Evolutionary conservation across 2,797 vertebrate species (phyloP).

Genomic region (Enteromius fasciolatus): DNA sequence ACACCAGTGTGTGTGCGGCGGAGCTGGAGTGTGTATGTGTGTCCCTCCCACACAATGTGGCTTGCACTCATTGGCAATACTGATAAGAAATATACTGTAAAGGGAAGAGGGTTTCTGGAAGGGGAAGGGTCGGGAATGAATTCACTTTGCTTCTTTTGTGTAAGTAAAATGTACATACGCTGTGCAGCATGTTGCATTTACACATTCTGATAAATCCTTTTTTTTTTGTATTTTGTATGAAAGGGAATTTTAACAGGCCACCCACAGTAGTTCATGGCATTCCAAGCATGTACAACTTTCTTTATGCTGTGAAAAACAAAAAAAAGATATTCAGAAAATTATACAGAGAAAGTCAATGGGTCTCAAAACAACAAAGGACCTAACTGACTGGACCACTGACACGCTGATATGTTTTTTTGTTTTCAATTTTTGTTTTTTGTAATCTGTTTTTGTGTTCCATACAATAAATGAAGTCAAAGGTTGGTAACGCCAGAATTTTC

Average conservation of each 20-base stretch:
- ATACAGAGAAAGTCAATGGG: neutral
- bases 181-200: neutral
- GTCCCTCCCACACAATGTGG: constrained; percentile 41
- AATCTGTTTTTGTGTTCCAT: neutral
- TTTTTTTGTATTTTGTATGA: constrained; percentile 4
- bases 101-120: constrained; percentile 7
- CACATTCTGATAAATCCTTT: neutral
- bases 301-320: neutral
- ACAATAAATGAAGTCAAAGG: neutral
- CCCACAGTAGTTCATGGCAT: neutral
- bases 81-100: constrained; percentile 7
- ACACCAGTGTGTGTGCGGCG: constrained; percentile 17
- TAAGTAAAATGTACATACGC: neutral
- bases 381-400: neutral
- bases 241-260: neutral
- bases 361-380: neutral
- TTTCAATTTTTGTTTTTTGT: neutral
- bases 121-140: constrained; percentile 11
- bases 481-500: neutral
- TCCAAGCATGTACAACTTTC: neutral
- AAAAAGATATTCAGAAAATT: neutral
- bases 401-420: neutral
- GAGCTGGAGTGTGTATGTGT: constrained; percentile 40
- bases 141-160: neutral
- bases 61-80: neutral